phyloP scores from a whole-genome alignment of 2,888 invertebrate species.

The Drosophila fulvimacula region DNA sequence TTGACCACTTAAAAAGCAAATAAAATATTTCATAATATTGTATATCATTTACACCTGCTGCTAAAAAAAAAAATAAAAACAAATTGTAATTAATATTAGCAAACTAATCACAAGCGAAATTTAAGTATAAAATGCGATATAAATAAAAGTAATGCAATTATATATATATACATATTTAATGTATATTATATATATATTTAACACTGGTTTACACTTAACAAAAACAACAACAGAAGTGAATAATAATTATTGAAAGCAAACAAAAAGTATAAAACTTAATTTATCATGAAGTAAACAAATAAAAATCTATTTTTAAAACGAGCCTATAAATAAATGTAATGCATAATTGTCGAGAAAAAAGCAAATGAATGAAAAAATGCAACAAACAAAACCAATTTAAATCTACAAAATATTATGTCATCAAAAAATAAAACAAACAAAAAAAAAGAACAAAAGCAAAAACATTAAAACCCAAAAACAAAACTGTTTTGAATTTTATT shows the following conservation, averaged over 20 bases:
- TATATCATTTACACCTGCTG: slow-evolving; percentile 76
- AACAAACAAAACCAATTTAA: slow-evolving; percentile 50
- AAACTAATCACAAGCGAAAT: slow-evolving; percentile 61
- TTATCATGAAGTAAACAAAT: slow-evolving; percentile 61
- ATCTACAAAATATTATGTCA: slow-evolving; percentile 59
- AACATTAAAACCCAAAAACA: slow-evolving; percentile 58
- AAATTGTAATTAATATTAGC: slow-evolving; percentile 46
- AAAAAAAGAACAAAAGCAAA: slow-evolving; percentile 49
- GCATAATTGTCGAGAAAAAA: slow-evolving; percentile 65
- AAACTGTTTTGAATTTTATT: slow-evolving; percentile 14
- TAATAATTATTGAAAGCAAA: slow-evolving; percentile 14
- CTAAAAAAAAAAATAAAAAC: slow-evolving; percentile 23
- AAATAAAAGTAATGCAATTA: slow-evolving; percentile 52
- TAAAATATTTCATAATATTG: slow-evolving; percentile 53
- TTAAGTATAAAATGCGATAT: slow-evolving; percentile 58
- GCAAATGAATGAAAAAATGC: slow-evolving; percentile 28
- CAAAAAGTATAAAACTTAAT: slow-evolving; percentile 53
- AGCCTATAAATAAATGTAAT: slow-evolving; percentile 71
- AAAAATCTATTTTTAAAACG: slow-evolving; percentile 69
- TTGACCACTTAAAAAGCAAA: slow-evolving; percentile 30
- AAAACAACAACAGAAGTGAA: slow-evolving; percentile 23
- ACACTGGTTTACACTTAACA: slow-evolving; percentile 66
- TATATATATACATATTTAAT: slow-evolving; percentile 31
- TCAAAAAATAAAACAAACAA: slow-evolving; percentile 51
- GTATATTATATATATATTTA: slow-evolving; percentile 28